Evolutionary conservation across 2,888 invertebrate species (phyloP).

Genomic region (Temnothorax rugatulus): DNA sequence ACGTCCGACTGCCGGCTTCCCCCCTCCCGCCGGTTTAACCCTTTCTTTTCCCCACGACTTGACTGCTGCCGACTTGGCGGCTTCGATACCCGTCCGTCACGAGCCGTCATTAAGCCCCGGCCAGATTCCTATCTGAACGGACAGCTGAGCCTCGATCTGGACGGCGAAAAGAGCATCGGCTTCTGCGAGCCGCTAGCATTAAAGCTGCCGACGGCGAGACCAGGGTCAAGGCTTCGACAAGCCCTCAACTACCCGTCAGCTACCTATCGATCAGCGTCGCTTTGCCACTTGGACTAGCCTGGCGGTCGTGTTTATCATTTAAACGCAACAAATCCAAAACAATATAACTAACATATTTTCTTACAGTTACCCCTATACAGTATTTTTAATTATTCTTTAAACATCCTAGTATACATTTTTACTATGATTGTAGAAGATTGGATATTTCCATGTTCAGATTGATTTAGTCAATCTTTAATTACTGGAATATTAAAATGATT

Average conservation of each 20-base stretch:
- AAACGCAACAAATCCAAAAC: not conserved
- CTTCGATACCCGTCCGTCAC: conserved; percentile 82
- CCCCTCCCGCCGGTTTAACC: conserved; percentile 64
- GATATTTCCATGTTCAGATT: not conserved
- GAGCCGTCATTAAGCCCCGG: conserved; percentile 83
- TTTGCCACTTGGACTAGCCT: conserved; percentile 47
- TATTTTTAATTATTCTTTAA: not conserved
- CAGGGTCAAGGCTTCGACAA: conserved; percentile 82
- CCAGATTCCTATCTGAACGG: conserved; percentile 83
- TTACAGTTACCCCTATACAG: not conserved
- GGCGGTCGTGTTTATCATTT: not conserved
- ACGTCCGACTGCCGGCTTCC: conserved; percentile 67
- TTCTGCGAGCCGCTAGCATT: conserved; percentile 73
- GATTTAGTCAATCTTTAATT: not conserved
- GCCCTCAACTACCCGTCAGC: conserved; percentile 75
- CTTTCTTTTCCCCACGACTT: conserved; percentile 63
- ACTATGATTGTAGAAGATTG: not conserved
- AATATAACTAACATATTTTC: conserved; percentile 3
- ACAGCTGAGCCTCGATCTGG: conserved; percentile 78
- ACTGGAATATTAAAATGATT: conserved; percentile 5
- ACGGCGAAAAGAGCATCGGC: conserved; percentile 70
- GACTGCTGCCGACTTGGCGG: conserved; percentile 70
- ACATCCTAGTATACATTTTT: not conserved
- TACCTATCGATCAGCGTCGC: conserved; percentile 83
- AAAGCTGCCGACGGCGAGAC: conserved; percentile 75